Evolutionary conservation across 2,797 vertebrate genomes (phyloP).

Genomic region (Schizopygopsis pylzovi): DNA sequence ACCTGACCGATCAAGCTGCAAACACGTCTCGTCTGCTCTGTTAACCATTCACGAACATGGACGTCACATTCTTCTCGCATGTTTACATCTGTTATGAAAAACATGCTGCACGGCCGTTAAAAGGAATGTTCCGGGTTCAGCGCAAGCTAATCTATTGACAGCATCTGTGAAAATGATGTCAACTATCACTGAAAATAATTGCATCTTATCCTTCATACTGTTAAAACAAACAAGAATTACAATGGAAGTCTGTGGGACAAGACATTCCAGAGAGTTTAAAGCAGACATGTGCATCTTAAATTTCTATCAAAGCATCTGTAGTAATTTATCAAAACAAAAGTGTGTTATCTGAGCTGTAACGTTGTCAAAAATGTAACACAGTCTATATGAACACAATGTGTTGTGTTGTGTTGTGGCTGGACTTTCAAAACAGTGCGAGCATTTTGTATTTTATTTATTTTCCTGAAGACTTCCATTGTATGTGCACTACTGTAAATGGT

Average conservation of each 20-base stretch:
- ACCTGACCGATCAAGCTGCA: conserved; percentile 46
- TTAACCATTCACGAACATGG: conserved; percentile 37
- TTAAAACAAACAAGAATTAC: neutral
- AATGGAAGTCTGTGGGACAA: neutral
- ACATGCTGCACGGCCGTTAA: conserved; percentile 6
- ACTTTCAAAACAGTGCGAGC: neutral
- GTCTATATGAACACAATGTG: neutral
- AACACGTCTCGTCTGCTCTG: conserved; percentile 12
- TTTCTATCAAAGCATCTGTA: neutral
- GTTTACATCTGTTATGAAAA: conserved; percentile 50
- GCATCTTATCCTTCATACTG: neutral
- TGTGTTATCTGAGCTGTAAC: neutral
- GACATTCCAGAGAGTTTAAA: neutral
- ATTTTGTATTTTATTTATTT: neutral
- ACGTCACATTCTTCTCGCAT: conserved; percentile 41
- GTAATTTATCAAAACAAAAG: neutral
- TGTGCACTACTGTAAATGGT: neutral
- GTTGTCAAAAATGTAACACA: too few relatives aligned
- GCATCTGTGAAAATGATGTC: neutral
- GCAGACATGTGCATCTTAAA: neutral
- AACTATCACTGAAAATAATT: conserved; percentile 2
- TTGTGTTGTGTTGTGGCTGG: neutral
- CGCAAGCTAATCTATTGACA: neutral
- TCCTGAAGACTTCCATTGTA: neutral
- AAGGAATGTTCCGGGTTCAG: conserved; percentile 14